A percentile compares a stretch with the other conserved stretches of the same genome.
phyloP scores from a whole-genome alignment of 2,797 vertebrate genomes.

The Perodicticus potto region DNA sequence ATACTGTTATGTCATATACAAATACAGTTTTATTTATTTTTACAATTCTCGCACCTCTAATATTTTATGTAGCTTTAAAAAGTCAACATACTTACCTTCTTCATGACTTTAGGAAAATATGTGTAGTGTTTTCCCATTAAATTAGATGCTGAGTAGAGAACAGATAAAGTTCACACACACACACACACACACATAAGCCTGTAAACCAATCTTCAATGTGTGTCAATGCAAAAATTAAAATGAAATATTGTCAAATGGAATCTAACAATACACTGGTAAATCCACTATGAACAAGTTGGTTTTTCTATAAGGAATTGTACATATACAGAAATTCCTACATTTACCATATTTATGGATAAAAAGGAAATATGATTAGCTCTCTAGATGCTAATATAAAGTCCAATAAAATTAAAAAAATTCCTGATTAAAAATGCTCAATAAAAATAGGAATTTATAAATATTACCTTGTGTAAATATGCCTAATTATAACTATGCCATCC shows the following conservation, averaged over 20 bases:
- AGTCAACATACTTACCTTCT: neutral
- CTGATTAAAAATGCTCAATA: neutral
- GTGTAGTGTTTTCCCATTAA: constrained; percentile 14
- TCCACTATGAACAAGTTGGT: neutral
- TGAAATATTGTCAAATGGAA: constrained; percentile 39
- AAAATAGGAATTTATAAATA: neutral
- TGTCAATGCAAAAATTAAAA: constrained; percentile 24
- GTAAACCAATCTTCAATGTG: neutral
- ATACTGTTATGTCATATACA: neutral
- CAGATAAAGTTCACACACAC: neutral
- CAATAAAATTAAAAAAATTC: constrained; percentile 9
- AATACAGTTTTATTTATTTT: neutral
- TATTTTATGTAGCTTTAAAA: neutral
- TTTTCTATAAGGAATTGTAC: constrained; percentile 46
- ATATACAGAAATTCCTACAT: constrained; percentile 37
- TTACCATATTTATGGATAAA: neutral
- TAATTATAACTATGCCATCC: neutral
- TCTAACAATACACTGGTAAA: constrained; percentile 47
- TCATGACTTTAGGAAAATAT: constrained; percentile 18
- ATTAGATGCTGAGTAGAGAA: constrained; percentile 31
- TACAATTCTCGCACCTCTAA: neutral
- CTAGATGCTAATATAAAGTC: neutral
- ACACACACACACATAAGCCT: neutral
- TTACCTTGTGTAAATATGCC: neutral
- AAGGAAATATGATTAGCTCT: neutral